phyloP scores from a whole-genome alignment of 2,797 vertebrate species.

The Crypturellus tataupa region DNA sequence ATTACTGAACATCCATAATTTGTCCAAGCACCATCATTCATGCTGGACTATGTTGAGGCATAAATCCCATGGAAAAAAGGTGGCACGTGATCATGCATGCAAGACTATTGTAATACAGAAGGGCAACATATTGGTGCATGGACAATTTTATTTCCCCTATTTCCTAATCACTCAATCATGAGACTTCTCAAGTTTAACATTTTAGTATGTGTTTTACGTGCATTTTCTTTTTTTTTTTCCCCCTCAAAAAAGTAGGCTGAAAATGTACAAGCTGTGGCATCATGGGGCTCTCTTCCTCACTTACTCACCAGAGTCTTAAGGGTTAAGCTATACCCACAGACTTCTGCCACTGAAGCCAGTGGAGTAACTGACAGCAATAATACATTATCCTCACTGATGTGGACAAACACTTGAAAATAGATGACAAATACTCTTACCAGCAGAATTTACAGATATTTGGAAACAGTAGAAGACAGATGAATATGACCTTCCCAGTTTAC shows the following conservation, averaged over 20 bases:
- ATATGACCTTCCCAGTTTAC: slow-evolving; percentile 25
- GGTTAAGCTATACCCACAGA: not conserved
- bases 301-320: not conserved
- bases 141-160: not conserved
- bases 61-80: not conserved
- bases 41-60: not conserved
- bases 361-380: slow-evolving; percentile 57
- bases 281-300: not conserved
- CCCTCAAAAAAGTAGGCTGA: rapidly evolving
- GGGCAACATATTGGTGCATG: not conserved
- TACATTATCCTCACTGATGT: slow-evolving; percentile 43
- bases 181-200: not conserved
- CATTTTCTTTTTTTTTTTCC: not conserved
- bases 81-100: rapidly evolving
- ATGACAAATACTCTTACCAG: slow-evolving; percentile 46
- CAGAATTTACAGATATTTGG: slow-evolving; percentile 34
- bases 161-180: not conserved
- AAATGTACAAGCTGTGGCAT: not conserved
- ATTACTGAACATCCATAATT: not conserved
- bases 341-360: not conserved
- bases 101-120: not conserved
- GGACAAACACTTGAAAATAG: slow-evolving; percentile 50
- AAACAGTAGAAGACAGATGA: slow-evolving; percentile 20
- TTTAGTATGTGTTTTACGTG: not conserved
- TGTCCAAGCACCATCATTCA: not conserved